These are phyloP conservation scores for Scomber colias DNA, from an alignment of 2,113 vertebrate species.

Conservation along the genomic window DNA sequence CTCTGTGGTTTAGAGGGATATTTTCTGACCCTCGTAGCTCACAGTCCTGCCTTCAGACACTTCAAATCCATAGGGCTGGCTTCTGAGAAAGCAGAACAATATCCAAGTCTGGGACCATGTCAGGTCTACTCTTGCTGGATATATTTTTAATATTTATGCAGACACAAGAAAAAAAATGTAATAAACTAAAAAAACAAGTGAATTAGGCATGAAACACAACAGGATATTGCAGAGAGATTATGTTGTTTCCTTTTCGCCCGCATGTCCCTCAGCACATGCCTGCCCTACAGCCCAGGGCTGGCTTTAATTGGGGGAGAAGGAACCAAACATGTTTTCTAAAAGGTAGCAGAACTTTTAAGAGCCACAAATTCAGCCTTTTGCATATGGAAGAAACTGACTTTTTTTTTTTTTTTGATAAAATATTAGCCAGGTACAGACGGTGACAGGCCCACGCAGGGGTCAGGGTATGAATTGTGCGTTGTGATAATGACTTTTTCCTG, in stretches of 20 bases:
- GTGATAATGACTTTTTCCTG: conserved; percentile 83
- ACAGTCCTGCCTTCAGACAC: conserved; percentile 87
- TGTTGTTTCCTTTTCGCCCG: conserved; percentile 91
- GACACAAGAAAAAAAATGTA: conserved; percentile 90
- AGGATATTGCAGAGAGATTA: conserved; percentile 99
- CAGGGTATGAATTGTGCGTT: conserved; percentile 51
- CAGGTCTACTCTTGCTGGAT: conserved; percentile 90
- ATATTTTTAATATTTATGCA: conserved; percentile 94
- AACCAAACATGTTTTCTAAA: conserved; percentile 59
- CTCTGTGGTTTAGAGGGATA: conserved; percentile 55
- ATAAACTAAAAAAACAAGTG: conserved; percentile 96
- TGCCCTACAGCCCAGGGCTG: conserved; percentile 69
- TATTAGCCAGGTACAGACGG: conserved; percentile 71
- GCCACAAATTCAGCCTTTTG: conserved; percentile 42
- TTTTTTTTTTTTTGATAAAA: conserved; percentile 46
- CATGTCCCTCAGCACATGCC: conserved; percentile 78
- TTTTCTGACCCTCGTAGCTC: conserved; percentile 70
- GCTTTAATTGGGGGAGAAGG: conserved; percentile 74
- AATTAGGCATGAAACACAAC: conserved; percentile 96
- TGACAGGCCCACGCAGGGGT: conserved; percentile 63
- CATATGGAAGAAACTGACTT: conserved; percentile 48
- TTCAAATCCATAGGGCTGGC: conserved; percentile 87
- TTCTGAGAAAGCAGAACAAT: conserved; percentile 88
- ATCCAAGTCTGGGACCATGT: conserved; percentile 88
- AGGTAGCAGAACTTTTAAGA: conserved; percentile 56